Evolutionary conservation across 1,140 invertebrate species (phyloP).

Genomic region (Neodiprion virginianus): DNA sequence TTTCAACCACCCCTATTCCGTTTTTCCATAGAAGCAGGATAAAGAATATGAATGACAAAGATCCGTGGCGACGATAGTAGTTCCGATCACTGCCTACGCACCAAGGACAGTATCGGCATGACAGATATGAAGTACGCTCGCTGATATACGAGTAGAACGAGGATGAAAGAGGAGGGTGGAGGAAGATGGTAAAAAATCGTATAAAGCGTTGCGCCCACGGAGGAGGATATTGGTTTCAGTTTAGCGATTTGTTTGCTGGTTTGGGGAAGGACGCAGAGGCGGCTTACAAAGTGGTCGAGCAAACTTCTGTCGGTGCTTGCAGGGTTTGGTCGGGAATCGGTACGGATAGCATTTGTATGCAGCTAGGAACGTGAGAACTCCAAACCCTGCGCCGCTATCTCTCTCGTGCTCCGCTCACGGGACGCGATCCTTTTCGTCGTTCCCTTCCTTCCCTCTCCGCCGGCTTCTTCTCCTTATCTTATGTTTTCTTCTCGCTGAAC

Average conservation of each 20-base stretch:
- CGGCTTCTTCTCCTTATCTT: background rate
- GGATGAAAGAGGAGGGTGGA: background rate
- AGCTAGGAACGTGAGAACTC: background rate
- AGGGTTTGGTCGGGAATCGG: background rate
- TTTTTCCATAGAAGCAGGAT: background rate
- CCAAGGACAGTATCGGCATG: background rate
- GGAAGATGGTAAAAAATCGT: background rate
- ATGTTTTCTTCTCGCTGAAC: too few relatives aligned
- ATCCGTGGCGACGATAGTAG: background rate
- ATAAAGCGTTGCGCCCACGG: background rate
- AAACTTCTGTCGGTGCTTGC: background rate
- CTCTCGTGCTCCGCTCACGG: background rate
- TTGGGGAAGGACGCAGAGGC: background rate
- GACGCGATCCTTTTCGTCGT: background rate
- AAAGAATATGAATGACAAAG: background rate
- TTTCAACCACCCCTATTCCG: background rate
- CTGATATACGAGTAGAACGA: background rate
- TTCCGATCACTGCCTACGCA: background rate
- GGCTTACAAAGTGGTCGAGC: conserved; percentile 4
- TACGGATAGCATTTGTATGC: background rate
- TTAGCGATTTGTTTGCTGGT: conserved; percentile 7
- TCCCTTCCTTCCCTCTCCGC: background rate
- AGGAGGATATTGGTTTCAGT: background rate
- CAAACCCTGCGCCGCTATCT: background rate
- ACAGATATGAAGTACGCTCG: background rate